phyloP scores from a whole-genome alignment of 2,797 vertebrate genomes.

The Sardinella longiceps region DNA sequence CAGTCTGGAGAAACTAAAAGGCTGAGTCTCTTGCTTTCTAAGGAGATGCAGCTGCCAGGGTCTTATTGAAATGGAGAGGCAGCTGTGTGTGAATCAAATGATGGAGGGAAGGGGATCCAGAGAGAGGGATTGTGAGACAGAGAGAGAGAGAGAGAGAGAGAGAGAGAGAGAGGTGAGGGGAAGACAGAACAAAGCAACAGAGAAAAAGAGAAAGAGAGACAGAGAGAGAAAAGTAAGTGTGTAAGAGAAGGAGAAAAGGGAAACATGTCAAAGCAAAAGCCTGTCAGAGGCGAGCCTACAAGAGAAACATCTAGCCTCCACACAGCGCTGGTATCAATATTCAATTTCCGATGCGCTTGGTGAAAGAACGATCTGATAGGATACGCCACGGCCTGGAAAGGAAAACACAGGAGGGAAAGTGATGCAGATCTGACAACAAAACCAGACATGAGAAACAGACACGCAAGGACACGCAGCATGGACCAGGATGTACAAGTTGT shows the following conservation, averaged over 20 bases:
- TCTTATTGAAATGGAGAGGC: constrained; percentile 37
- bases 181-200: constrained; percentile 1
- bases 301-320: neutral
- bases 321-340: neutral
- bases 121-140: neutral
- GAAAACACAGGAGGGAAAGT: neutral
- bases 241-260: neutral
- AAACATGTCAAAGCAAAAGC: neutral
- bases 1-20: neutral
- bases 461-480: neutral
- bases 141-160: neutral
- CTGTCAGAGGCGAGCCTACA: neutral
- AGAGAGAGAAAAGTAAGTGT: neutral
- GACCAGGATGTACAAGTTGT: neutral
- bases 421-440: neutral
- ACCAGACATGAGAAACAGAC: neutral
- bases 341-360: neutral
- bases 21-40: neutral
- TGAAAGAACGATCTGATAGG: neutral
- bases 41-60: constrained; percentile 39
- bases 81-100: constrained; percentile 29
- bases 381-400: neutral
- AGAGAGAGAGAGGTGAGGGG: neutral
- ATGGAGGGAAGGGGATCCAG: neutral
- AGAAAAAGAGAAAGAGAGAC: constrained; percentile 2